Conservation (phyloP, 2,888 invertebrate species). For the Oscheius sp. region DNA sequence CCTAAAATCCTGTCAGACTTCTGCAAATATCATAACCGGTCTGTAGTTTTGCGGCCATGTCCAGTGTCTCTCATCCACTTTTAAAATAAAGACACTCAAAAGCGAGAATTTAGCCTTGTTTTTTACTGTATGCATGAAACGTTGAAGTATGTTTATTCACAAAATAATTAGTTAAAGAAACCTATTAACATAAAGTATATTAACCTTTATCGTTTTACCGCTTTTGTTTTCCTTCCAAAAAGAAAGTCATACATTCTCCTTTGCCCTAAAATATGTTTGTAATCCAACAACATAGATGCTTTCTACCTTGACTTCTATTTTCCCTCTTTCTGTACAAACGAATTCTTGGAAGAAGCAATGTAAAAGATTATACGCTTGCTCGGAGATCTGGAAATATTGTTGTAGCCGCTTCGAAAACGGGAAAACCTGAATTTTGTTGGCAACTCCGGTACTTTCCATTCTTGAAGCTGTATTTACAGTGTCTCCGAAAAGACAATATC, state of each 20-base stretch:
- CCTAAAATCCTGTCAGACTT: too few relatives aligned
- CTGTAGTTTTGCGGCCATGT: too few relatives aligned
- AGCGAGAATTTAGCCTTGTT: too few relatives aligned
- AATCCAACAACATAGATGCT: background rate
- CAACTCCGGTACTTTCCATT: slow-evolving; percentile 71
- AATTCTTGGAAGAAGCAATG: slow-evolving; percentile 71
- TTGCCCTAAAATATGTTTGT: slow-evolving; percentile 62
- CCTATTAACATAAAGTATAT: background rate
- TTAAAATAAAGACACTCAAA: too few relatives aligned
- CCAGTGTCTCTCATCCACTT: too few relatives aligned
- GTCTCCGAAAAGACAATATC: slow-evolving; percentile 71
- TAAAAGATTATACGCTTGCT: slow-evolving; percentile 66
- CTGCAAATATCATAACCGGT: too few relatives aligned
- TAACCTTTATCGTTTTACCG: background rate
- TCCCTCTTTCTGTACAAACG: slow-evolving; percentile 65
- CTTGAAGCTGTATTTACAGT: slow-evolving; percentile 71
- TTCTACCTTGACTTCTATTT: slow-evolving; percentile 68
- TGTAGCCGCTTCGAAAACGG: background rate
- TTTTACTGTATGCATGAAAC: too few relatives aligned
- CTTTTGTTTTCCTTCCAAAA: slow-evolving; percentile 61
- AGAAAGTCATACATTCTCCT: slow-evolving; percentile 69
- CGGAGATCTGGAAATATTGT: slow-evolving; percentile 63
- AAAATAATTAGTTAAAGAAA: background rate
- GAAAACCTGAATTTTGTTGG: slow-evolving; percentile 66
- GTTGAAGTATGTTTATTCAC: too few relatives aligned